These are phyloP conservation scores for Indri indri DNA, from an alignment of 2,113 vertebrate genomes.

Conservation along the genomic window DNA sequence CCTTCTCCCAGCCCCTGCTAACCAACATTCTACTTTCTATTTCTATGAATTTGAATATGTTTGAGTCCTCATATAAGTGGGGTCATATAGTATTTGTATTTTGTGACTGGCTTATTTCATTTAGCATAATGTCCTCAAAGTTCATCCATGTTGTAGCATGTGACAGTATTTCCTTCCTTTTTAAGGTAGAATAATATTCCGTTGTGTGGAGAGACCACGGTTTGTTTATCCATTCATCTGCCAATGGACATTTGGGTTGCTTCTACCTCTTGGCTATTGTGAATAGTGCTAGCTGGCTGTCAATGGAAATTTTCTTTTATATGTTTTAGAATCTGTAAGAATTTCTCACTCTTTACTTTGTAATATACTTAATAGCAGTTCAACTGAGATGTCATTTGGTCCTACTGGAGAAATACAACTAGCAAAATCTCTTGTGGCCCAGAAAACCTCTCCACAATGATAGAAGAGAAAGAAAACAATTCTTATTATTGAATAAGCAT, in stretches of 20 bases:
- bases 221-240: too few relatives aligned
- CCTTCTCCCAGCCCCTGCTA: background rate
- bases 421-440: background rate
- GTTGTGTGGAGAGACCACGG: too few relatives aligned
- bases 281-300: background rate
- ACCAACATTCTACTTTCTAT: background rate
- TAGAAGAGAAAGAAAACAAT: background rate
- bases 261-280: background rate
- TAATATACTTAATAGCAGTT: constrained; percentile 10
- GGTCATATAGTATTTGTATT: background rate
- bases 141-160: background rate
- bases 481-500: background rate
- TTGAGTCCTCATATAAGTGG: background rate
- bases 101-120: background rate
- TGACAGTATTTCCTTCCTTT: background rate
- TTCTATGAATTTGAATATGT: background rate
- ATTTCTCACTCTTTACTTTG: background rate
- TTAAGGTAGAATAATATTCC: too few relatives aligned
- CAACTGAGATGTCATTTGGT: background rate
- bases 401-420: background rate
- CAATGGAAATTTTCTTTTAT: background rate
- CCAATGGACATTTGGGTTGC: too few relatives aligned
- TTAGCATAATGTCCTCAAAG: background rate
- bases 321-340: background rate
- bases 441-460: background rate